A percentile compares a stretch with the other conserved stretches of the same genome.
phyloP scores from a whole-genome alignment of 2,113 vertebrate genomes.

The Cyanoramphus novaezelandiae region DNA sequence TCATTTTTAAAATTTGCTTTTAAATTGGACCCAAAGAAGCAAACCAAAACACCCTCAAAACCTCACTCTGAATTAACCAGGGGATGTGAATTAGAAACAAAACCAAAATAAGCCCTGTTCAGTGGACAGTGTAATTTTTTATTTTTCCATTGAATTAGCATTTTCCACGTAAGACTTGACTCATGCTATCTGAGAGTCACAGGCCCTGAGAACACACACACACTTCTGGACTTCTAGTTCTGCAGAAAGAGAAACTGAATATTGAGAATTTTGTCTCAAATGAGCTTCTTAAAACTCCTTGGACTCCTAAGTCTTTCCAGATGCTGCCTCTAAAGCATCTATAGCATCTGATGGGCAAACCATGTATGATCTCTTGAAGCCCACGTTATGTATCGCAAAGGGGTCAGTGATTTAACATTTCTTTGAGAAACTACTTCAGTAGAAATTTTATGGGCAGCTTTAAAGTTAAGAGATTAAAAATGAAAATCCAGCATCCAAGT shows the following conservation, averaged over 20 bases:
- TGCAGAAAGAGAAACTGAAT: neutral
- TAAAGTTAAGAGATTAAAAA: neutral
- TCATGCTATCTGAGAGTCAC: neutral
- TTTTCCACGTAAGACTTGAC: neutral
- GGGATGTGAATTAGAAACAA: neutral
- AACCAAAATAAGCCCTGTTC: neutral
- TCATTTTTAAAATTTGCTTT: neutral
- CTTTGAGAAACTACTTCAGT: neutral
- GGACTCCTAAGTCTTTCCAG: neutral
- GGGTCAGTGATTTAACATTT: neutral
- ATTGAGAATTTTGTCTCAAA: neutral
- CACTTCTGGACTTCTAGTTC: neutral
- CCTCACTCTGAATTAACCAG: neutral
- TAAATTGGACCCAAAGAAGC: neutral
- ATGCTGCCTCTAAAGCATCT: neutral
- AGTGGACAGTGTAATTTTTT: neutral
- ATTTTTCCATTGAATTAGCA: neutral
- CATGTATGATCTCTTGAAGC: rapidly evolving
- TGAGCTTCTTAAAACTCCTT: neutral
- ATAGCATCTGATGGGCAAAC: rapidly evolving
- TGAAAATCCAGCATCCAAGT: neutral
- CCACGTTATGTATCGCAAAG: neutral
- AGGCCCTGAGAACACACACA: neutral
- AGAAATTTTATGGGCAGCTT: neutral
- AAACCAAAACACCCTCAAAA: neutral